phyloP scores from a whole-genome alignment of 2,888 invertebrate genomes.

The Microctonus hyperodae region DNA sequence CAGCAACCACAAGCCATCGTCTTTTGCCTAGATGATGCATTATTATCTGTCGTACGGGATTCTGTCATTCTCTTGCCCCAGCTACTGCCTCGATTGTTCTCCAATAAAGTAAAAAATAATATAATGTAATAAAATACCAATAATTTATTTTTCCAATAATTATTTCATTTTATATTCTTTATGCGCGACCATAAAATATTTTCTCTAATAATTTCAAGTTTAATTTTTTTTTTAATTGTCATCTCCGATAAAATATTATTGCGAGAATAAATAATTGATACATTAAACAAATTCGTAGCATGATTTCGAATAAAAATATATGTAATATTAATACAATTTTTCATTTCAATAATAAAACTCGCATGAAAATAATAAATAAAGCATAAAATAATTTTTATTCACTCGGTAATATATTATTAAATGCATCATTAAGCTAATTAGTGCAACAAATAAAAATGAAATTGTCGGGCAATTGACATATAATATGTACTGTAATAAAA shows the following conservation, averaged over 20 bases:
- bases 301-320: neutral
- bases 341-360: neutral
- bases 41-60: constrained; percentile 18
- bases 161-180: neutral
- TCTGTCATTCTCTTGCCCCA: neutral
- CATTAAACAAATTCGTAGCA: too few species aligned
- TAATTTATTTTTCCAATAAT: neutral
- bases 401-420: neutral
- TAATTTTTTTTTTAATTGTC: too few species aligned
- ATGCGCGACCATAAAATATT: neutral
- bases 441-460: neutral
- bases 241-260: neutral
- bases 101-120: constrained; percentile 1
- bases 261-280: neutral
- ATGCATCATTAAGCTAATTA: neutral
- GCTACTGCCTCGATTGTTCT: constrained; percentile 15
- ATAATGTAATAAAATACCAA: neutral
- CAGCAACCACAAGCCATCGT: constrained; percentile 29
- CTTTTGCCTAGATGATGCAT: constrained; percentile 17
- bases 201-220: constrained; percentile 4
- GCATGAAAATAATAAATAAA: neutral
- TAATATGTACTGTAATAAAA: neutral
- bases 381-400: neutral
- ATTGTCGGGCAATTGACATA: neutral
- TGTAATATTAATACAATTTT: neutral